Conservation (phyloP, 2,113 vertebrate genomes). For the Sturnira hondurensis region DNA sequence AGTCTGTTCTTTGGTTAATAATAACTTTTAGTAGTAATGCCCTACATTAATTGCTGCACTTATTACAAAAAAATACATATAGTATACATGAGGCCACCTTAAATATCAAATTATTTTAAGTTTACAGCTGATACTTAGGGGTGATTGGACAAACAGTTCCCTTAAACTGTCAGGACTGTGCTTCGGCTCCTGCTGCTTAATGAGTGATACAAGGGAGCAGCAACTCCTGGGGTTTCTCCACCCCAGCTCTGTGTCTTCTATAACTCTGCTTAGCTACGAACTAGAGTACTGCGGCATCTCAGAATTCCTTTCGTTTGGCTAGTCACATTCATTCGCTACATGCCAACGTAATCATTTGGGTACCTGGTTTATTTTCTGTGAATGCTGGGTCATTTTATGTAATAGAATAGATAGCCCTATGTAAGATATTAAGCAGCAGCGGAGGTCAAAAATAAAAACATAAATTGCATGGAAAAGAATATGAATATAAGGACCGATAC, state of each 20-base stretch:
- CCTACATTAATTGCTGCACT: background rate
- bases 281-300: background rate
- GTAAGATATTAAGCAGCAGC: background rate
- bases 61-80: background rate
- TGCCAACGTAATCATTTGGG: background rate
- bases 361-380: background rate
- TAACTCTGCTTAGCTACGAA: constrained; percentile 23
- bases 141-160: background rate
- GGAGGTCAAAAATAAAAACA: background rate
- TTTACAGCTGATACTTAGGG: background rate
- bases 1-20: background rate
- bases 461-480: constrained; percentile 12
- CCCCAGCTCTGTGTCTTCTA: background rate
- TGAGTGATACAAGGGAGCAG: background rate
- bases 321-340: background rate
- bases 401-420: background rate
- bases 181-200: background rate
- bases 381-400: background rate
- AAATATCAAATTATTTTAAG: background rate
- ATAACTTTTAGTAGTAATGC: background rate
- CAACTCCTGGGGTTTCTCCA: background rate
- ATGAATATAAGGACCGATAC: background rate
- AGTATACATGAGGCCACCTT: background rate
- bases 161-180: background rate
- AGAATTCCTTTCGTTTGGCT: background rate